Base-by-base conservation (phyloP, 2,113 vertebrate genomes). In the Cynoglossus semilaevis region DNA sequence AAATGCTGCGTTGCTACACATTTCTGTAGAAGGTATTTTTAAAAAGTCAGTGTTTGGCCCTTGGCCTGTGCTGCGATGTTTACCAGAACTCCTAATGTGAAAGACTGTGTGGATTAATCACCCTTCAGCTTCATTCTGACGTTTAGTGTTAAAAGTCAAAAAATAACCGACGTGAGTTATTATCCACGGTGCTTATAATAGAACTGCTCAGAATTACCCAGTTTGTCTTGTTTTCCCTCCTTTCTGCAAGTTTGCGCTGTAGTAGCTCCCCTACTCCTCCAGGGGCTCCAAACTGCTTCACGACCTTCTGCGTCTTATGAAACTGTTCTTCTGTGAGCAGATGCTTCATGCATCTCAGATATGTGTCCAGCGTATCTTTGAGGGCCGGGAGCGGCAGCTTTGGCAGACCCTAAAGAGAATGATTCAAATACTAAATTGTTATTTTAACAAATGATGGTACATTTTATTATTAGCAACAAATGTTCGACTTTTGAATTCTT, bases 301-400 rank as follows among this genome's bases (percentile, higher is more conserved):
- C 95, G 0, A 89, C 78, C 14, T 19, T 75, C 73, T 93, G 90
- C 51, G 91, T 97, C 75, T 82, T 92, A 67, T 42, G 82, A 77
- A 94, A 97, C 44, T 96, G 93, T 22, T 95, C 93, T 48, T 94
- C 90, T 4, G 93, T 80, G 22, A 98, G 91, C 76, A 98, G 80
- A 70, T 96, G 95, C 70, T 84, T 91, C 91, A 94, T 82, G 55
- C 92, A 94, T 14, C 82, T 90, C 35, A 99, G 90, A 77, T 98
- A 99, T 63, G 79, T 92, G 38, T 75, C 79, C 83, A 99, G 72
- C 0, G 96, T 99, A 74, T 95, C 92, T 29, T 91, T 88, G 63
- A 99, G 87, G 0, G 87, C 79, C 1, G 97, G 96, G 7, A 99
- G 87, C 0, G 97, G 96, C 56, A 98, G 89, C 72, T 95, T 98